These are phyloP conservation scores for Macaca mulatta DNA, from an alignment of 2,113 vertebrate genomes.

Conservation along the genomic window DNA sequence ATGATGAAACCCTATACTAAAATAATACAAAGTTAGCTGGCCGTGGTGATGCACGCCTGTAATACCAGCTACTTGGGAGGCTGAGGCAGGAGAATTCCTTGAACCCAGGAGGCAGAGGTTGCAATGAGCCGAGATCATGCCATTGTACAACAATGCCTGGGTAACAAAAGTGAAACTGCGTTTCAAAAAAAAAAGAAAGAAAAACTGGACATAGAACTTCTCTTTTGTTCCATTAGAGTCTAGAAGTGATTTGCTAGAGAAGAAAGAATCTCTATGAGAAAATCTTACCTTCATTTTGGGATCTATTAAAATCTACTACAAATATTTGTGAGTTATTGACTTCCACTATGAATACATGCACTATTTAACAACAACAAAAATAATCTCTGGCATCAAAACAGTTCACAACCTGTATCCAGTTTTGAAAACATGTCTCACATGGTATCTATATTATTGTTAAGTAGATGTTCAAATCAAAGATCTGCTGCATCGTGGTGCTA, in stretches of 20 bases:
- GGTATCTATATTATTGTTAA: too few species aligned
- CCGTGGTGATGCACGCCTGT: too few species aligned
- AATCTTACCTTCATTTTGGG: neutral
- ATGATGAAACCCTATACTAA: too few species aligned
- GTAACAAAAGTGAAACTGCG: too few species aligned
- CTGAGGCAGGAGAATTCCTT: too few species aligned
- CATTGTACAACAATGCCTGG: too few species aligned
- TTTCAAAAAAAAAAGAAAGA: neutral
- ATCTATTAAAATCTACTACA: conserved; percentile 16
- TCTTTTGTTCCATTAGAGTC: neutral
- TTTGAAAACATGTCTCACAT: neutral
- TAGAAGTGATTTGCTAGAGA: neutral
- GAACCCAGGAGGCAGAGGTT: too few species aligned
- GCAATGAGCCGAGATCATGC: too few species aligned
- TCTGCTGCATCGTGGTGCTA: neutral
- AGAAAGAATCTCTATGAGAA: neutral
- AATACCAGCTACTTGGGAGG: too few species aligned
- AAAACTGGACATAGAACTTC: neutral
- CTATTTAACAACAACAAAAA: neutral
- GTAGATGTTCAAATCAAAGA: neutral
- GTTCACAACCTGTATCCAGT: neutral
- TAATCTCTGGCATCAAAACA: neutral
- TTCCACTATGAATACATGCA: neutral
- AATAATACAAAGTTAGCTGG: too few species aligned
- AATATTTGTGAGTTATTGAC: neutral